These are phyloP conservation scores for Gobionotothen gibberifrons DNA, from an alignment of 2,797 vertebrate species.

Conservation along the genomic window DNA sequence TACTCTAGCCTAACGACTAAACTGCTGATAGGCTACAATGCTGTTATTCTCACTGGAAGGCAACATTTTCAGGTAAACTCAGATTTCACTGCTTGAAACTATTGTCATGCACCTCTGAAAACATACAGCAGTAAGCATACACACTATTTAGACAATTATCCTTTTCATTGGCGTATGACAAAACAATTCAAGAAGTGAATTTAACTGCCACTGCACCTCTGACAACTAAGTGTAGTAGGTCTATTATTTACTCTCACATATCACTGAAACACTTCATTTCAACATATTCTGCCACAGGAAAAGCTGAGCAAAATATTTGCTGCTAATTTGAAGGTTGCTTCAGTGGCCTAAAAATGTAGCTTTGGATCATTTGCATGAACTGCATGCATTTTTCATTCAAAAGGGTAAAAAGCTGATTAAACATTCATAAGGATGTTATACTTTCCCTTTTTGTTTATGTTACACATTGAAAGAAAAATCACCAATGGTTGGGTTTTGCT, in stretches of 20 bases:
- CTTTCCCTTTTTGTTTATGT: constrained; percentile 39
- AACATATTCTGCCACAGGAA: constrained; percentile 14
- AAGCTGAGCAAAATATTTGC: constrained; percentile 22
- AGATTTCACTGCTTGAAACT: constrained; percentile 64
- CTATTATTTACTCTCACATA: constrained; percentile 35
- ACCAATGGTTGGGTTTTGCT: constrained; percentile 24
- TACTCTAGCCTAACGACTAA: constrained; percentile 57
- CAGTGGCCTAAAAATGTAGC: constrained; percentile 60
- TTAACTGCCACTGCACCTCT: constrained; percentile 67
- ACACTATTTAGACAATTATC: constrained; percentile 18
- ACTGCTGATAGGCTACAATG: constrained; percentile 68
- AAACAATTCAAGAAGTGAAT: constrained; percentile 47
- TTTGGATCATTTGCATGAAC: constrained; percentile 60
- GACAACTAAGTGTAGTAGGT: constrained; percentile 46
- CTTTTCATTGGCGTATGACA: constrained; percentile 52
- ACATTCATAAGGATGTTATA: constrained; percentile 25
- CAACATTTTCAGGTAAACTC: constrained; percentile 75
- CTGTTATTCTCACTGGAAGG: constrained; percentile 74
- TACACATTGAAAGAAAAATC: constrained; percentile 24
- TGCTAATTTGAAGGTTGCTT: constrained; percentile 46
- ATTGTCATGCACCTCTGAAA: constrained; percentile 59
- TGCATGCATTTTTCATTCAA: constrained; percentile 54
- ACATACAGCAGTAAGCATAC: constrained; percentile 21
- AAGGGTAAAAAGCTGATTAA: constrained; percentile 42
- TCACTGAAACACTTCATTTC: constrained; percentile 29